Percentiles rank a stretch among this genome's conserved stretches.
These are phyloP conservation scores for Sternarchorhynchus goeldii DNA, from an alignment of 2,797 vertebrate species.

Conservation along the genomic window DNA sequence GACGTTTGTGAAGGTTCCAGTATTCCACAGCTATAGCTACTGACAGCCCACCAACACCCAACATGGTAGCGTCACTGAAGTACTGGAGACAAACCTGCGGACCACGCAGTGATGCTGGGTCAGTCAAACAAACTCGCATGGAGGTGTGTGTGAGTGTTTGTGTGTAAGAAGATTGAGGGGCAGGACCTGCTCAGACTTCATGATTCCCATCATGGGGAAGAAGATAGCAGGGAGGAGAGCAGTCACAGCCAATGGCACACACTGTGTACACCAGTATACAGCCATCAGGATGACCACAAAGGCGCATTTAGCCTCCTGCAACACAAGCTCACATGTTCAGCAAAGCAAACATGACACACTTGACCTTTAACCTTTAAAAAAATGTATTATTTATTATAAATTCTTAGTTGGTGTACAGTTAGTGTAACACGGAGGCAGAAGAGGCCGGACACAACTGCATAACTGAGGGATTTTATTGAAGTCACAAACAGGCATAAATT, in stretches of 20 bases:
- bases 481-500: too few relatives aligned
- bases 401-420: too few relatives aligned
- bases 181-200: conserved; percentile 85
- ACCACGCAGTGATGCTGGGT: background rate
- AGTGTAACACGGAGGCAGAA: too few relatives aligned
- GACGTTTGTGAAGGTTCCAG: conserved; percentile 95
- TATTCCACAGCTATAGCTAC: conserved; percentile 90
- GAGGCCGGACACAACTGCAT: too few relatives aligned
- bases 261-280: conserved; percentile 94
- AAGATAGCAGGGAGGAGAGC: conserved; percentile 88
- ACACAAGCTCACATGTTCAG: background rate
- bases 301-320: conserved; percentile 87
- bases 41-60: conserved; percentile 90
- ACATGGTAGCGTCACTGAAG: conserved; percentile 90
- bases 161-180: background rate
- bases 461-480: too few relatives aligned
- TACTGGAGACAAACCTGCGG: conserved; percentile 92
- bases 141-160: background rate
- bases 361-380: too few relatives aligned
- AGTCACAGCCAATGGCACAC: conserved; percentile 88
- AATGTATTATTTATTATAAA: too few relatives aligned
- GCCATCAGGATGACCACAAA: conserved; percentile 92
- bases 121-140: background rate
- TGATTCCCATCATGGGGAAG: conserved; percentile 89
- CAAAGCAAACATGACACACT: background rate